These are phyloP conservation scores for Anneissia japonica DNA, from an alignment of 35 echinoderm and acorn worm species.

Conservation along the genomic window DNA sequence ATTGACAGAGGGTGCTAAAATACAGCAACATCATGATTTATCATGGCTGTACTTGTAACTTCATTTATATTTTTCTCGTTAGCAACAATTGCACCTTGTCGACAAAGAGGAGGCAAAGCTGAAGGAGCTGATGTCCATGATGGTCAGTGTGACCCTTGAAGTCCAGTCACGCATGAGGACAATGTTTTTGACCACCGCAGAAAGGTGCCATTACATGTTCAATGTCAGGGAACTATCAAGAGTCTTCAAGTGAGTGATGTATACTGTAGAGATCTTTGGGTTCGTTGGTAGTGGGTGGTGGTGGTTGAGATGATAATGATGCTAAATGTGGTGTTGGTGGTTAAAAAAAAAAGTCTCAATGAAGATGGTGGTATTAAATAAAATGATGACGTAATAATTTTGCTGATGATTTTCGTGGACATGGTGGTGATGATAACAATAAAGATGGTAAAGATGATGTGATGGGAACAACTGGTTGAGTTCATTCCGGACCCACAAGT, in stretches of 20 bases:
- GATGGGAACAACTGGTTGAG: too few species aligned
- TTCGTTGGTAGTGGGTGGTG: not conserved
- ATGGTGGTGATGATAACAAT: too few species aligned
- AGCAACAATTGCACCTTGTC: conserved; percentile 16
- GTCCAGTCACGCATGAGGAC: conserved; percentile 82
- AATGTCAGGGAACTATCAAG: conserved; percentile 77
- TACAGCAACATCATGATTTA: too few species aligned
- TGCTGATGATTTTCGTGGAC: too few species aligned
- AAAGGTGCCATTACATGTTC: conserved; percentile 94
- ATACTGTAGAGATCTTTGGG: not conserved
- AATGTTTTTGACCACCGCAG: conserved; percentile 90
- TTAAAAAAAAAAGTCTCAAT: not conserved
- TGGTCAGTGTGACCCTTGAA: conserved; percentile 92
- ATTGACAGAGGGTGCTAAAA: too few species aligned
- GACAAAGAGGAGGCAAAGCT: conserved; percentile 92
- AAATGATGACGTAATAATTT: too few species aligned
- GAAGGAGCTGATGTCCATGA: conserved; percentile 72
- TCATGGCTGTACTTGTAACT: too few species aligned
- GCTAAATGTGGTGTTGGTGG: not conserved
- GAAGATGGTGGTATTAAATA: too few species aligned
- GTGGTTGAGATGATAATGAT: not conserved
- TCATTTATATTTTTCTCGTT: too few species aligned
- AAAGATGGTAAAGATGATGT: too few species aligned
- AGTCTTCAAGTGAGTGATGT: conserved; percentile 60
- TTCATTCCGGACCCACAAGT: too few species aligned